Percentiles rank a stretch among this genome's conserved stretches.
phyloP scores from a whole-genome alignment of 2,888 invertebrate species.

The Altica lythri region DNA sequence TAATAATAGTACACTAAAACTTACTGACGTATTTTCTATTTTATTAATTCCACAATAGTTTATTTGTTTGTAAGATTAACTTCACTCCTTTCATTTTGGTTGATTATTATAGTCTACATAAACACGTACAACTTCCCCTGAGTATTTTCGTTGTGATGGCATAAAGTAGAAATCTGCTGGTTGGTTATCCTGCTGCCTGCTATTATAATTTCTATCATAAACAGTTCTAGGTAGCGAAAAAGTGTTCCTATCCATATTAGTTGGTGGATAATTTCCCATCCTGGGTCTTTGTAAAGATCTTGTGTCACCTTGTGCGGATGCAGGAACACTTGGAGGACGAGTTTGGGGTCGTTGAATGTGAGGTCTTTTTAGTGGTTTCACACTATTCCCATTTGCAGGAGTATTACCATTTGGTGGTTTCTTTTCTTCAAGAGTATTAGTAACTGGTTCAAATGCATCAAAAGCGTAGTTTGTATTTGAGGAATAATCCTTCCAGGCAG shows the following conservation, averaged over 20 bases:
- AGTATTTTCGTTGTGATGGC: conserved; percentile 92
- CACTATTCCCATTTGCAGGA: conserved; percentile 13
- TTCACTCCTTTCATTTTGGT: conserved; percentile 62
- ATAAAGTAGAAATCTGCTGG: conserved; percentile 93
- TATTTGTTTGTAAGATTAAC: too few relatives aligned
- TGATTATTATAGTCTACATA: conserved; percentile 82
- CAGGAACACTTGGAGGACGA: conserved; percentile 50
- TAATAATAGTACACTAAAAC: too few relatives aligned
- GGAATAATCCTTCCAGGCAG: conserved; percentile 89
- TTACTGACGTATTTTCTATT: too few relatives aligned
- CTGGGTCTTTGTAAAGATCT: conserved; percentile 66
- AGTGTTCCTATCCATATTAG: conserved; percentile 65
- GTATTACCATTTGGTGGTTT: conserved; percentile 47
- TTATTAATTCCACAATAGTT: too few relatives aligned
- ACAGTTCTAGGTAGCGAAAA: conserved; percentile 77
- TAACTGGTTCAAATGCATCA: conserved; percentile 72
- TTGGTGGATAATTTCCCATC: conserved; percentile 44
- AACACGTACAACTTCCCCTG: conserved; percentile 85
- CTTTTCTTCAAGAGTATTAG: conserved; percentile 65
- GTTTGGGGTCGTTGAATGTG: conserved; percentile 44
- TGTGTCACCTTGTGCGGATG: conserved; percentile 59
- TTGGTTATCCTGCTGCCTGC: conserved; percentile 59
- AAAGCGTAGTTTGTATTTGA: conserved; percentile 89
- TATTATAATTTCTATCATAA: conserved; percentile 53
- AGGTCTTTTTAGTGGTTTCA: conserved; percentile 32